Evolutionary conservation across 2,113 vertebrate species (phyloP), one percentile per base, ranked within the genome.

Genomic region (Grammomys dolichurus): DNA sequence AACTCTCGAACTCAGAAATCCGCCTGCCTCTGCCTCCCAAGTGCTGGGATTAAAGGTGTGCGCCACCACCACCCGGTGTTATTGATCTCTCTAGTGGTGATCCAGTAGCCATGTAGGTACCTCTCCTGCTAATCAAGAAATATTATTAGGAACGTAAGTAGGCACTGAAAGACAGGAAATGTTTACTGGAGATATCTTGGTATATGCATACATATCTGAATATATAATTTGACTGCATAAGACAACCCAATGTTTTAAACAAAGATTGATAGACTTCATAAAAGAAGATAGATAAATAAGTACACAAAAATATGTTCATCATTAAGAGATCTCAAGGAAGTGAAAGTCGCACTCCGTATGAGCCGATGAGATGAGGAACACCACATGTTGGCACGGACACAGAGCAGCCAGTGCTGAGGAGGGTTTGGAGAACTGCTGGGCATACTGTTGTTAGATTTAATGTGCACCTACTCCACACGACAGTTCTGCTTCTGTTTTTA

Each of bases 251-350:
- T 87, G 46, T 87, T 69, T 51, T 87, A 65, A 87, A 76, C 89
- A 87, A 85, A 87, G 40, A 26, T 85, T 60, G 65, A 75, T 26
- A 77, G 60, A 56, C 26, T 51, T 87, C 48, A 91, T 76, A 93
- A 69, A 87, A 87, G 46, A 95, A 82, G 48, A n/a, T 94, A 78
- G 7, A 48, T 33, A 80, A 69, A 26, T 78, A 93, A 87, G 36
- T 33, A 43, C 69, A 22, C 87, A n/a, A 31, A 93, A 88, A 24
- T n/a, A 14, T 63, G 28, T 93, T 89, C 13, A 20, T 80, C 63
- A 43, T 63, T 43, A 36, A 77, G 90, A 85, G 46, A 91, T 73
- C 40, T 85, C 65, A 73, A n/a, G 70, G 8, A 56, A 93, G 48
- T 85, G 60, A 70, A 72, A 82, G n/a, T 7, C 36, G 67, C 7